These are phyloP conservation scores for Anhinga rufa DNA, from an alignment of 2,113 vertebrate genomes.

Conservation along the genomic window DNA sequence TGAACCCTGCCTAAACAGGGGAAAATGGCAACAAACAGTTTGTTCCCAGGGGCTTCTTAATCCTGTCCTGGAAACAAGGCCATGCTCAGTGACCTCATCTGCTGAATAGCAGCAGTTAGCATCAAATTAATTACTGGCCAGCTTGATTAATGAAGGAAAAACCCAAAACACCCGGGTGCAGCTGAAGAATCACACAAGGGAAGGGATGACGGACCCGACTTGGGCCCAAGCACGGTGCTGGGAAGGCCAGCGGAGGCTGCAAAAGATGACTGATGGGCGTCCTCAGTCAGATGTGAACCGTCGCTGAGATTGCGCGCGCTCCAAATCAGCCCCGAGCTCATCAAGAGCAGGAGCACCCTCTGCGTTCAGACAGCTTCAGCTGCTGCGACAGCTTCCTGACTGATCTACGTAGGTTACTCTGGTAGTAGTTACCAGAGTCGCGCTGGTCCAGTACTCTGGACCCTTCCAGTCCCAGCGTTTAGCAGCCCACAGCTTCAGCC, in stretches of 20 bases:
- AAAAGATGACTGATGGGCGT: not conserved
- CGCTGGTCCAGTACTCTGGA: not conserved
- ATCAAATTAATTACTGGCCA: conserved; percentile 12
- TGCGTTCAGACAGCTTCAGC: not conserved
- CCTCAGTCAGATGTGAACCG: not conserved
- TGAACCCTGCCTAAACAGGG: not conserved
- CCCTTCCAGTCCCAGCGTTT: not conserved
- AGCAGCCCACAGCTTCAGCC: not conserved
- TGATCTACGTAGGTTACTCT: too few species aligned
- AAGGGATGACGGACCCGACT: not conserved
- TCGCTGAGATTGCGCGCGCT: not conserved
- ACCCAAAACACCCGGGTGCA: not conserved
- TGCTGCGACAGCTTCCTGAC: not conserved
- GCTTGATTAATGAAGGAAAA: not conserved
- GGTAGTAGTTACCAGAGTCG: not conserved
- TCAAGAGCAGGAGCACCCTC: not conserved
- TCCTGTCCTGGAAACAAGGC: conserved; percentile 14
- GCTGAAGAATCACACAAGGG: not conserved
- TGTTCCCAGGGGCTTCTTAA: conserved; percentile 46
- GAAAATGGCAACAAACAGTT: not conserved
- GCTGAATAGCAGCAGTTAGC: conserved; percentile 18
- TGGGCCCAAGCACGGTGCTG: not conserved
- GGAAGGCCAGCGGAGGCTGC: not conserved
- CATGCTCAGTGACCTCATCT: not conserved
- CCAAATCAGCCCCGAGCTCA: not conserved